Conservation (phyloP, 2,888 invertebrate species). For the Atethmia centrago region DNA sequence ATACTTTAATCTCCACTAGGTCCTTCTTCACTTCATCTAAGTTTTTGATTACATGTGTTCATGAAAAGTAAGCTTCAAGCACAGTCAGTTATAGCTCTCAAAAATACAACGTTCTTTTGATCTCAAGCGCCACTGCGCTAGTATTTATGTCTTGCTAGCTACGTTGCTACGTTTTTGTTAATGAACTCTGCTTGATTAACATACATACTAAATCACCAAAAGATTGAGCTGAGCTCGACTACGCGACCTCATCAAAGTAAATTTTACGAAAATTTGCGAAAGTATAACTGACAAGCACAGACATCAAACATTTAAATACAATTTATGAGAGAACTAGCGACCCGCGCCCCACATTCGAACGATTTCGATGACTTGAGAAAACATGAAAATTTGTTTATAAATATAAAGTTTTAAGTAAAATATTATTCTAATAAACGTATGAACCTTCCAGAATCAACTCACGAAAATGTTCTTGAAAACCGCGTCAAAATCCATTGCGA, state of each 20-base stretch:
- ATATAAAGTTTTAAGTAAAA: background rate
- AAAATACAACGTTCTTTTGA: background rate
- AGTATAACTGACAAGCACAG: background rate
- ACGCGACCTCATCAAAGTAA: slow-evolving; percentile 24
- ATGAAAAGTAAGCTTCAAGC: background rate
- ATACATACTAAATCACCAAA: slow-evolving; percentile 20
- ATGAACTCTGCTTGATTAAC: slow-evolving; percentile 19
- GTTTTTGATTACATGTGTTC: background rate
- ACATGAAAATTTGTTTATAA: background rate
- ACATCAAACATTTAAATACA: slow-evolving; percentile 13
- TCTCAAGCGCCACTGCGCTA: background rate
- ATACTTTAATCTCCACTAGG: background rate
- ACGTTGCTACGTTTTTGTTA: background rate
- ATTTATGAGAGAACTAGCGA: slow-evolving; percentile 3
- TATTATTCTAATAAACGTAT: too few species aligned
- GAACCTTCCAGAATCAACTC: background rate
- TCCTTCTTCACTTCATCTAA: background rate
- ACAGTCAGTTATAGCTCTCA: background rate
- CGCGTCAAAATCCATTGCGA: background rate
- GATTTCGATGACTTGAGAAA: background rate
- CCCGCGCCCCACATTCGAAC: too few species aligned
- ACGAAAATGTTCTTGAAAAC: background rate
- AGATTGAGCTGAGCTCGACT: background rate
- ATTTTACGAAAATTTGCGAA: slow-evolving; percentile 9
- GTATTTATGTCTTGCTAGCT: too few species aligned